Evolutionary conservation across 2,888 invertebrate species (phyloP).

Genomic region (Meta bourneti): DNA sequence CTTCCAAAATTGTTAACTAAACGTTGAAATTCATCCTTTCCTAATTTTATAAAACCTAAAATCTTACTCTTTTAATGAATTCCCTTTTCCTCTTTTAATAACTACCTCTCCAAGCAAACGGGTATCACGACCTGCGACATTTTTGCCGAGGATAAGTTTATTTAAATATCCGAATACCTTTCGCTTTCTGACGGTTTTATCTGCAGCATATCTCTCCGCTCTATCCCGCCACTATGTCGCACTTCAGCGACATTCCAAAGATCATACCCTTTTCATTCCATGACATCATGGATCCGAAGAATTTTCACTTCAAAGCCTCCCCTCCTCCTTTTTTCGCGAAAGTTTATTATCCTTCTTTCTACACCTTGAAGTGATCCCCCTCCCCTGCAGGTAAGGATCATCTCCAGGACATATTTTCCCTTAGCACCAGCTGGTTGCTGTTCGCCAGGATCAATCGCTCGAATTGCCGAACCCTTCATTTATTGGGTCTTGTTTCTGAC

Average conservation of each 20-base stretch:
- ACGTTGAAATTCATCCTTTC: neutral
- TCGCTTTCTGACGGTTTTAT: neutral
- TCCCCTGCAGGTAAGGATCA: constrained; percentile 20
- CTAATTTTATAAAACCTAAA: neutral
- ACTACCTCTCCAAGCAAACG: neutral
- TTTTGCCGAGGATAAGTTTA: neutral
- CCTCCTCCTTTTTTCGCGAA: neutral
- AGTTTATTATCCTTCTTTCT: neutral
- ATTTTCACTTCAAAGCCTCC: neutral
- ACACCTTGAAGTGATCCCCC: neutral
- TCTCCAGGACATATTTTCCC: constrained; percentile 36
- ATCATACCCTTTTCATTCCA: neutral
- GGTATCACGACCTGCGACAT: neutral
- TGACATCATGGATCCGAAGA: neutral
- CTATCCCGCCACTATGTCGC: neutral
- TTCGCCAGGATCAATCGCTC: constrained; percentile 56
- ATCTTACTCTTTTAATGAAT: neutral
- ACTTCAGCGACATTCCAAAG: neutral
- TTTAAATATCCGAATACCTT: neutral
- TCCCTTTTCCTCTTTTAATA: neutral
- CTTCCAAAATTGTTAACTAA: too few species aligned
- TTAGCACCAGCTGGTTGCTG: constrained; percentile 49
- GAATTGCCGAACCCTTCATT: constrained; percentile 34
- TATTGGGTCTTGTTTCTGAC: constrained; percentile 64
- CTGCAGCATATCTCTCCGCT: neutral